Base-by-base conservation (phyloP, 2,888 invertebrate genomes). In the Phania funesta region DNA sequence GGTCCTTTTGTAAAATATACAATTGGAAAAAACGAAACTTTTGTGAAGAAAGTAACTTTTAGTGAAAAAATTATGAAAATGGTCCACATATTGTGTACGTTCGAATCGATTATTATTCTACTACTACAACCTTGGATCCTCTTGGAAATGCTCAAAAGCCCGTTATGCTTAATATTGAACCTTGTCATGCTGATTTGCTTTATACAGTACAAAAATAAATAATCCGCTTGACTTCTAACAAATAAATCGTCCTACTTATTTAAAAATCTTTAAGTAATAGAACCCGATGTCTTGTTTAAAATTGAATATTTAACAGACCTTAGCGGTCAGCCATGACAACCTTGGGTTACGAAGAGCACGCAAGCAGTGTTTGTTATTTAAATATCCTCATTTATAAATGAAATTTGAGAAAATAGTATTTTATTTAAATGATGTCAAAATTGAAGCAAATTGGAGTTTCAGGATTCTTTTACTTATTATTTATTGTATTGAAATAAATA, bases 341-440 rank as follows among this genome's bases (percentile, higher is more conserved):
- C 32, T 4, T 41, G 41, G 13, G 3, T 41, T 41, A 13, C n/a
- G 13, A 13, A 4, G 13, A 41, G 41, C 13, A 9, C 29, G 44
- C 20, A 4, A 16, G 46, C 11, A 58, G 16, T 48, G 56, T 20
- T 18, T 48, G 41, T 62, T 44, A 62, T 46, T 48, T 52, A 50
- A 26, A 56, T 74, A 41, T 52, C 16, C 11, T 71, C 56, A 26
- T 58, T 22, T 56, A 18, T 26, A 20, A 35, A 50, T 50, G 70
- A 44, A 75, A 70, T 50, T 58, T 54, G 71, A 80, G n/a, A 24
- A 56, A 6, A 32, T 24, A 29, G 65, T 13, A 67, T 41, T 54
- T 52, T 54, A 46, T 76, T 81, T 73, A 81, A 77, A 77, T 81
- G 67, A 73, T 77, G 56, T 73, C 20, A 46, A 73, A 77, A 60